Evolutionary conservation across 2,888 invertebrate species (phyloP).

Genomic region (Caenorhabditis imperialis): DNA sequence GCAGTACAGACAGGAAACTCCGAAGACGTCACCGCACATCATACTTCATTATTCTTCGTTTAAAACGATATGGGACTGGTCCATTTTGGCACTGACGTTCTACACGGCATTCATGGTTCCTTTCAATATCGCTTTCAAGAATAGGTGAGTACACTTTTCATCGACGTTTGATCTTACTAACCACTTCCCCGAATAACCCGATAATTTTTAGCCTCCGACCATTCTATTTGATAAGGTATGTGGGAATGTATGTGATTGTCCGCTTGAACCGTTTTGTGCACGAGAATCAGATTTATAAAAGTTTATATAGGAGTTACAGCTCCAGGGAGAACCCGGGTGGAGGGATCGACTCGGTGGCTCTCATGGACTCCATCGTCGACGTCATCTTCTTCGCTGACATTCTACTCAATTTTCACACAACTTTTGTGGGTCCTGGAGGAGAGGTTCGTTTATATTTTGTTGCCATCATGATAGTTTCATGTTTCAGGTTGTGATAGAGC

Average conservation of each 20-base stretch:
- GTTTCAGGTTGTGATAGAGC: slow-evolving; percentile 91
- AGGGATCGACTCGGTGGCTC: slow-evolving; percentile 75
- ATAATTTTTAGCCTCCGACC: slow-evolving; percentile 47
- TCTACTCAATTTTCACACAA: slow-evolving; percentile 99
- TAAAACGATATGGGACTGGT: slow-evolving; percentile 98
- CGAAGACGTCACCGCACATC: slow-evolving; percentile 99
- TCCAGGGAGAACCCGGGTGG: slow-evolving; percentile 61
- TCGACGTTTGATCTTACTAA: slow-evolving; percentile 49
- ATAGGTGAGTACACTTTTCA: slow-evolving; percentile 89
- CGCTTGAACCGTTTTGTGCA: too few relatives aligned
- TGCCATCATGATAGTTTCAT: not conserved
- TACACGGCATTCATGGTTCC: slow-evolving; percentile 99
- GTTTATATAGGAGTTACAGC: slow-evolving; percentile 22
- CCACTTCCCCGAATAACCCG: too few relatives aligned
- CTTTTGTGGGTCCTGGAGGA: slow-evolving; percentile 91
- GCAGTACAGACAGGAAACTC: slow-evolving; percentile 98
- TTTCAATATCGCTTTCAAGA: slow-evolving; percentile 98
- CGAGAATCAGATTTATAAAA: too few relatives aligned
- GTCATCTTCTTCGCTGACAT: slow-evolving; percentile 99
- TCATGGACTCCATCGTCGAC: slow-evolving; percentile 90
- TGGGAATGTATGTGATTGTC: slow-evolving; percentile 1
- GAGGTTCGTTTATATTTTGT: slow-evolving; percentile 76
- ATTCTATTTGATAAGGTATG: slow-evolving; percentile 54
- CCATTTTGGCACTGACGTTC: slow-evolving; percentile 98
- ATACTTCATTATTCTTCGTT: slow-evolving; percentile 98